Evolutionary conservation across 2,113 vertebrate genomes (phyloP).

Genomic region (Dasyurus viverrinus): DNA sequence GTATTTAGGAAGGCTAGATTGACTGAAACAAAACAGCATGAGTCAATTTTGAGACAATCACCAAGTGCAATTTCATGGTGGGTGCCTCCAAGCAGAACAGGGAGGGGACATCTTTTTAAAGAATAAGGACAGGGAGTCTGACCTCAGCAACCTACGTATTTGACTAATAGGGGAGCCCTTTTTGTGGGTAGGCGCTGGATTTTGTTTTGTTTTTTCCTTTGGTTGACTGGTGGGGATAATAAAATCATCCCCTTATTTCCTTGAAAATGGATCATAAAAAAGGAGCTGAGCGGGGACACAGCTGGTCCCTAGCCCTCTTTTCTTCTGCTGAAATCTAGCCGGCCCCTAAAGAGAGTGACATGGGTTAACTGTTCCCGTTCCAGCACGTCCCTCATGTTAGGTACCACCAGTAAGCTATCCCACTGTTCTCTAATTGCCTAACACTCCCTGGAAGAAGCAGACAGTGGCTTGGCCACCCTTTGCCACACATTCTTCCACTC

Average conservation of each 20-base stretch:
- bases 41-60: conserved; percentile 81
- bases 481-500: background rate
- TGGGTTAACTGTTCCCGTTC: background rate
- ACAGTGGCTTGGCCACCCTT: conserved; percentile 1
- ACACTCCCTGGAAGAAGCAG: conserved; percentile 12
- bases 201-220: background rate
- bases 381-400: background rate
- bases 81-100: conserved; percentile 53
- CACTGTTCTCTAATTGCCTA: background rate
- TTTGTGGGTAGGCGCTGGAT: conserved; percentile 40
- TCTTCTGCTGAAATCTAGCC: background rate
- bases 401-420: background rate
- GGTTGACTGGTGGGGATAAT: conserved; percentile 49
- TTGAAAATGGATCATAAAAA: conserved; percentile 57
- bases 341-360: conserved; percentile 1
- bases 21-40: conserved; percentile 79
- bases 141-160: conserved; percentile 51
- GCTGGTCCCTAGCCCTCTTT: background rate
- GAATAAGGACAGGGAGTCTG: conserved; percentile 13
- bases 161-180: conserved; percentile 55
- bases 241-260: background rate
- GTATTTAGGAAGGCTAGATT: conserved; percentile 79
- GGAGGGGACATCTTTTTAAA: background rate
- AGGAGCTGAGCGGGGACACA: conserved; percentile 11
- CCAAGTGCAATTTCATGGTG: conserved; percentile 85